A percentile compares a stretch with the other conserved stretches of the same genome.
Evolutionary conservation across 2,888 invertebrate species (phyloP).

Genomic region (Zonitis immaculata): DNA sequence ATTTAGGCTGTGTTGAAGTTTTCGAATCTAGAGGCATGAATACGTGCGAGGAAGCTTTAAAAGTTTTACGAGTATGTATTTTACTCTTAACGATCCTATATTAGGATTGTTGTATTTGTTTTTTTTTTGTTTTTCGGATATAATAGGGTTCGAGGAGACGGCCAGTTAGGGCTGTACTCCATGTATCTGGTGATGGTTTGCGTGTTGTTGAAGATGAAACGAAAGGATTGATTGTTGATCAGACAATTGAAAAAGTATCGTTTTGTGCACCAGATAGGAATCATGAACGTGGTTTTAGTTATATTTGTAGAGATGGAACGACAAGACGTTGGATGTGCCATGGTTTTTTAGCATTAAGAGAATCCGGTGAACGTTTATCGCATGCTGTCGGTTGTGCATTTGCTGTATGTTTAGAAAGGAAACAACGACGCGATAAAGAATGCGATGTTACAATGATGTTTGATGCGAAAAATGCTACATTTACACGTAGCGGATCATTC

Average conservation of each 20-base stretch:
- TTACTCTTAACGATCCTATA: not conserved
- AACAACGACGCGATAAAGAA: conserved; percentile 96
- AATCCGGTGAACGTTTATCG: conserved; percentile 94
- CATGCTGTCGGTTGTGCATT: conserved; percentile 99
- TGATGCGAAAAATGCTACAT: conserved; percentile 83
- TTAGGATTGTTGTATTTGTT: not conserved
- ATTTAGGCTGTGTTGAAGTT: conserved; percentile 98
- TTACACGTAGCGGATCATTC: conserved; percentile 88
- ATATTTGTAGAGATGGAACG: conserved; percentile 98
- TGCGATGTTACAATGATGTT: conserved; percentile 91
- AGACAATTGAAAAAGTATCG: conserved; percentile 99
- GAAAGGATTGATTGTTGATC: conserved; percentile 97
- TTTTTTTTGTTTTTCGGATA: conserved; percentile 23
- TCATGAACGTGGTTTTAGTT: conserved; percentile 96
- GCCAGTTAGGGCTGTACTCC: conserved; percentile 83
- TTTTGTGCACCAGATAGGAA: conserved; percentile 99
- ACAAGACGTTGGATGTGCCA: conserved; percentile 99
- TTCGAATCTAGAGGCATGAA: conserved; percentile 99
- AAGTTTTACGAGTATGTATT: conserved; percentile 82
- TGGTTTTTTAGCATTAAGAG: conserved; percentile 93
- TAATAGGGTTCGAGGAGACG: conserved; percentile 81
- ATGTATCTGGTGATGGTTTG: conserved; percentile 92
- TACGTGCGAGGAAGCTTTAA: conserved; percentile 98
- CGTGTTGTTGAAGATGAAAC: conserved; percentile 98
- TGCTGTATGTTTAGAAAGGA: conserved; percentile 95